Evolutionary conservation across 2,797 vertebrate species (phyloP).

Genomic region (Trichosurus vulpecula): DNA sequence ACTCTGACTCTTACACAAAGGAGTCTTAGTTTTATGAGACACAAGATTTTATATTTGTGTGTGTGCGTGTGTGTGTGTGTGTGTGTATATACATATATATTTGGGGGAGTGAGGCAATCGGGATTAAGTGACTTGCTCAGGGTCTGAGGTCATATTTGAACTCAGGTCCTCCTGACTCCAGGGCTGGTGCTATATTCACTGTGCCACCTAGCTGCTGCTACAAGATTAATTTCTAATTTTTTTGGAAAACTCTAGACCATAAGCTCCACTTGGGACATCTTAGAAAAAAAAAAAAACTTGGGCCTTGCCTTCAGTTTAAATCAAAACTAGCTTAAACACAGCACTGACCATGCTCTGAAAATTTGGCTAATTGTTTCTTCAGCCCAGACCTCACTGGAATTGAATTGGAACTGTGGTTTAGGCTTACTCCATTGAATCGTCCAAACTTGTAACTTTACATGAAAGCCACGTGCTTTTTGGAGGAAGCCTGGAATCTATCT

Average conservation of each 20-base stretch:
- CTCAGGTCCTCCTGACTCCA: no score
- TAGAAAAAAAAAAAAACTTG: background rate
- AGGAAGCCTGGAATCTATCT: conserved; percentile 27
- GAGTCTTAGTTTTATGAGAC: background rate
- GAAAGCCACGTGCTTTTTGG: conserved; percentile 2
- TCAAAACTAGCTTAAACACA: conserved; percentile 27
- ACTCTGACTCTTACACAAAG: background rate
- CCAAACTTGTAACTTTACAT: background rate
- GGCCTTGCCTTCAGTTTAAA: background rate
- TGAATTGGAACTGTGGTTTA: conserved; percentile 32
- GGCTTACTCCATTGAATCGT: background rate
- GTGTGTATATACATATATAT: no score
- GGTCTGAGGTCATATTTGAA: no score
- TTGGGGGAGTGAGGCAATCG: no score
- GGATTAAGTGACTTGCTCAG: no score
- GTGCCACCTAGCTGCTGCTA: no score
- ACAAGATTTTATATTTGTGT: background rate
- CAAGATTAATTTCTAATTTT: conserved; percentile 11
- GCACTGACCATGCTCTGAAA: conserved; percentile 18
- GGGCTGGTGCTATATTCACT: no score
- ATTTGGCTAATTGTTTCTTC: conserved; percentile 5
- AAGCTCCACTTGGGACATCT: background rate
- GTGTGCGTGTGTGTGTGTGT: no score
- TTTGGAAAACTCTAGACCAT: background rate
- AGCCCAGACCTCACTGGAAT: conserved; percentile 1